phyloP scores from a whole-genome alignment of 2,113 vertebrate genomes.

The Protobothrops flavoviridis region DNA sequence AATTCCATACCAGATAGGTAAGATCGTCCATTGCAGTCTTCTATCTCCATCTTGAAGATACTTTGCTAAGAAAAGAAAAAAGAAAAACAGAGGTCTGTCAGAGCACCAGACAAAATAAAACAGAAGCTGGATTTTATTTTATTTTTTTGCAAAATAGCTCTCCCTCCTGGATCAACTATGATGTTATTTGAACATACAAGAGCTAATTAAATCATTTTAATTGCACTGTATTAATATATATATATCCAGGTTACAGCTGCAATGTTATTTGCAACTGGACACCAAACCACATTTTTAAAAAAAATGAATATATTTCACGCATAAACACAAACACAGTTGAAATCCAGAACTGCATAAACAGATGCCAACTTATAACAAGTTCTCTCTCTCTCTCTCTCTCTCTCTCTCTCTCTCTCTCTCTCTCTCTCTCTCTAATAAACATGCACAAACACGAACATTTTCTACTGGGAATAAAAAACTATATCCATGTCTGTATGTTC shows the following conservation, averaged over 20 bases:
- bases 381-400: background rate
- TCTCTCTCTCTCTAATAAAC: background rate
- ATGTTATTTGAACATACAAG: background rate
- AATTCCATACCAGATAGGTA: conserved; percentile 83
- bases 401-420: background rate
- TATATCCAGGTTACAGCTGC: background rate
- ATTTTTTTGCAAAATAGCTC: background rate
- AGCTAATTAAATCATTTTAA: background rate
- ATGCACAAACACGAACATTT: background rate
- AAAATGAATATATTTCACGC: background rate
- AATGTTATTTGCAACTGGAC: background rate
- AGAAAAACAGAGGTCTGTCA: conserved; percentile 43
- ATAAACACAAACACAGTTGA: background rate
- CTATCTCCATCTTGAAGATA: conserved; percentile 89
- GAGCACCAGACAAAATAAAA: background rate
- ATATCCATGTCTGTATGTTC: background rate
- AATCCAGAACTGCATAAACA: background rate
- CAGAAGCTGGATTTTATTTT: background rate
- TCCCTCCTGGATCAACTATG: background rate
- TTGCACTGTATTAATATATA: background rate
- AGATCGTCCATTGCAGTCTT: conserved; percentile 89
- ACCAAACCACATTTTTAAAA: background rate
- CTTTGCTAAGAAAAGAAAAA: conserved; percentile 64
- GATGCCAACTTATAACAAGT: background rate
- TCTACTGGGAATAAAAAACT: background rate